These are phyloP conservation scores for Propithecus perrieri DNA, from an alignment of 2,797 vertebrate genomes.

Conservation along the genomic window DNA sequence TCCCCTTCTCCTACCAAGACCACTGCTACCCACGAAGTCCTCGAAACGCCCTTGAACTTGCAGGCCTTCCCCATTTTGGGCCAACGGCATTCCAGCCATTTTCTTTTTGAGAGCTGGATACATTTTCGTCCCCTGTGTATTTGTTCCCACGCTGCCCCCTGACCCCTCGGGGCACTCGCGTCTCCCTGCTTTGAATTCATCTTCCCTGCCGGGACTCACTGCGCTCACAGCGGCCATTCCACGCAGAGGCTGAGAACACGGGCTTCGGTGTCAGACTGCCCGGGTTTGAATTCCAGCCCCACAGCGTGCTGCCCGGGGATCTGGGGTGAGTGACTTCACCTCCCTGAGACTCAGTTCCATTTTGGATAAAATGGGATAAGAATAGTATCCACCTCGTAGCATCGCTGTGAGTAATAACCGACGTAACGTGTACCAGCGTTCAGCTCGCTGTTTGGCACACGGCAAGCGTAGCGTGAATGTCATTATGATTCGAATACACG, in stretches of 20 bases:
- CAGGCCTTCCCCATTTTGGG: background rate
- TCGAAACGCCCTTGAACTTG: background rate
- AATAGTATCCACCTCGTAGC: background rate
- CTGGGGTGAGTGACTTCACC: background rate
- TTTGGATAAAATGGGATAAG: background rate
- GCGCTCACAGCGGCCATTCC: background rate
- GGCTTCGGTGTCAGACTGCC: background rate
- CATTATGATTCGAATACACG: background rate
- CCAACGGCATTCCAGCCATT: background rate
- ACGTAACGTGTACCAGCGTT: background rate
- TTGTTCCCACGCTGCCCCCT: background rate
- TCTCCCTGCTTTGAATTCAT: background rate
- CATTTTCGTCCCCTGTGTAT: background rate
- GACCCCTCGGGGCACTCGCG: background rate
- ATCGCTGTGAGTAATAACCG: background rate
- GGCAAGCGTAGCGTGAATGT: background rate
- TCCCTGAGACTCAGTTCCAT: background rate
- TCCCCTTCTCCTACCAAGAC: background rate
- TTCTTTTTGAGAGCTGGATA: background rate
- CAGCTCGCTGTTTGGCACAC: background rate
- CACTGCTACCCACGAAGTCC: background rate
- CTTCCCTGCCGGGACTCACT: background rate
- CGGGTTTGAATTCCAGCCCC: background rate
- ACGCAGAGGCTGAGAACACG: background rate
- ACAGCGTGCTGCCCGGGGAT: background rate